Evolutionary conservation across 2,888 invertebrate genomes (phyloP).

Genomic region (Acanthoscelides obtectus): DNA sequence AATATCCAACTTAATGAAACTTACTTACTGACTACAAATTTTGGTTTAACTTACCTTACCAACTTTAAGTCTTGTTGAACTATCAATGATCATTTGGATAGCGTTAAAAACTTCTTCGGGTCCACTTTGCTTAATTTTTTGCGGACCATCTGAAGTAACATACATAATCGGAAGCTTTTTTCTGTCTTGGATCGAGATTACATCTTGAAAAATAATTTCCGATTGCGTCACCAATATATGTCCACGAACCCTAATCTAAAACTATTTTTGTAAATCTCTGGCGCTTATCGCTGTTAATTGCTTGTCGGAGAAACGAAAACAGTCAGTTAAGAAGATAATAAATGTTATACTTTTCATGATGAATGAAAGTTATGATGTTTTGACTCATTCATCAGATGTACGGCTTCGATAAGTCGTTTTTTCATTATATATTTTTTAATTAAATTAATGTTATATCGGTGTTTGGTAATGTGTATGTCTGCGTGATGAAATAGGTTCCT

Average conservation of each 20-base stretch:
- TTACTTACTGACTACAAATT: too few relatives aligned
- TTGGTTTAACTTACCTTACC: too few relatives aligned
- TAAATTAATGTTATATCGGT: neutral
- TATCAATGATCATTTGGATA: too few relatives aligned
- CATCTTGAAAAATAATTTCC: neutral
- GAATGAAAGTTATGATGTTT: neutral
- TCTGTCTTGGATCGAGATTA: neutral
- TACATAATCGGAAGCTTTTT: neutral
- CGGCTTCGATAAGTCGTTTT: neutral
- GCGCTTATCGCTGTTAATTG: neutral
- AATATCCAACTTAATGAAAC: too few relatives aligned
- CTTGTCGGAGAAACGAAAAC: neutral
- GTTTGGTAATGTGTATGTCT: neutral
- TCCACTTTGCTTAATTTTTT: too few relatives aligned
- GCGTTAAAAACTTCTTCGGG: too few relatives aligned
- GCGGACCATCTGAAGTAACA: too few relatives aligned
- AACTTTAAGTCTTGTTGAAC: too few relatives aligned
- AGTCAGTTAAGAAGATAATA: neutral
- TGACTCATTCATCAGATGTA: neutral
- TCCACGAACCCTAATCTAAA: neutral
- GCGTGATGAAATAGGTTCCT: neutral
- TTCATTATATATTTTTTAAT: neutral
- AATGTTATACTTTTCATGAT: neutral
- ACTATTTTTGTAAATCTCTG: neutral
- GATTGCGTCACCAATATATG: neutral